Conservation (phyloP, 2,888 invertebrate species). For the Pristionchus mayeri region DNA sequence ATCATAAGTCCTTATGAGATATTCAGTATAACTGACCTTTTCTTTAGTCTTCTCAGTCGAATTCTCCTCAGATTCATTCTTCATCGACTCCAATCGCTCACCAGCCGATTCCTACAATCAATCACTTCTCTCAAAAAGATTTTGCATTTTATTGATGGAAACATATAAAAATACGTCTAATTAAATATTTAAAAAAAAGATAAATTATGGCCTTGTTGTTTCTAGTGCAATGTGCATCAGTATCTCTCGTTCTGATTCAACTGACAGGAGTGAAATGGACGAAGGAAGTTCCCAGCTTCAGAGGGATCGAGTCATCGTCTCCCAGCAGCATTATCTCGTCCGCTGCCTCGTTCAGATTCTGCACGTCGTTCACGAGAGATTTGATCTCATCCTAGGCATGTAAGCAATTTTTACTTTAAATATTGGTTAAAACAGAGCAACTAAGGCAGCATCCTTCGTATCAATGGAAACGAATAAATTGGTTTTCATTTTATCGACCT, state of each 20-base stretch:
- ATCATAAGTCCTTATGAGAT: too few species aligned
- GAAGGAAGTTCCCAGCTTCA: slow-evolving; percentile 74
- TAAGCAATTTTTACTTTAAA: too few species aligned
- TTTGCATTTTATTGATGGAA: too few species aligned
- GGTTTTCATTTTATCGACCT: too few species aligned
- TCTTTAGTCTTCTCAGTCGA: slow-evolving; percentile 50
- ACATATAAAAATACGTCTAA: too few species aligned
- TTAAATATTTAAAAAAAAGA: too few species aligned
- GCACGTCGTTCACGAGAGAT: slow-evolving; percentile 85
- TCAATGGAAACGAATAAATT: too few species aligned
- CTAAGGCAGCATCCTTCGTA: too few species aligned
- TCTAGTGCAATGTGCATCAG: too few species aligned
- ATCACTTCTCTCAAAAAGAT: neutral
- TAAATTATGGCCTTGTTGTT: too few species aligned
- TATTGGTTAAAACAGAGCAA: too few species aligned
- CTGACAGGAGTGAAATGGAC: slow-evolving; percentile 63
- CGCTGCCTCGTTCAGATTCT: slow-evolving; percentile 92
- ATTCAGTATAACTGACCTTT: slow-evolving; percentile 24
- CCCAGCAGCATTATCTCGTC: slow-evolving; percentile 85
- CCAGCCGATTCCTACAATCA: slow-evolving; percentile 17
- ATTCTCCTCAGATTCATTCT: slow-evolving; percentile 54
- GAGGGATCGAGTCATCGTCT: slow-evolving; percentile 80
- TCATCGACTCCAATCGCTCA: slow-evolving; percentile 55
- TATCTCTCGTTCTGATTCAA: too few species aligned
- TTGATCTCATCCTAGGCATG: slow-evolving; percentile 71